Percentiles rank a stretch among this genome's conserved stretches.
These are phyloP conservation scores for Cerastis rubricosa DNA, from an alignment of 2,888 invertebrate genomes.

Conservation along the genomic window DNA sequence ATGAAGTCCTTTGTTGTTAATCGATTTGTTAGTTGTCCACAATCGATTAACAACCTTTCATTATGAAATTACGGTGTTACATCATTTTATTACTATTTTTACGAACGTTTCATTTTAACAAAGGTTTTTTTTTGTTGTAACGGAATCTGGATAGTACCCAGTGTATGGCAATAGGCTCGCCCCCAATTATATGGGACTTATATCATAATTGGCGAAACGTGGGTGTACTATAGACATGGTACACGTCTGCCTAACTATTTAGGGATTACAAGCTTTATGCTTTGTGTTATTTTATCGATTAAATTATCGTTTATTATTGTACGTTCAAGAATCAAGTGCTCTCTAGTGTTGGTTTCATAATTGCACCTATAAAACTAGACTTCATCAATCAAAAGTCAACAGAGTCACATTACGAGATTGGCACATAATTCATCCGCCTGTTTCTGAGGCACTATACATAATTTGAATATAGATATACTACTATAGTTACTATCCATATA, in stretches of 20 bases:
- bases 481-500: background rate
- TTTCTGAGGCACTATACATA: background rate
- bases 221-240: background rate
- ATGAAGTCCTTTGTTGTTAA: slow-evolving; percentile 24
- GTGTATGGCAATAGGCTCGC: background rate
- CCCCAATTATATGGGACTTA: background rate
- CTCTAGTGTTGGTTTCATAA: background rate
- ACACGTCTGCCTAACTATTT: background rate
- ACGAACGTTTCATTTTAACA: background rate
- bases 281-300: background rate
- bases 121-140: background rate
- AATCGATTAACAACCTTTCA: slow-evolving; percentile 7
- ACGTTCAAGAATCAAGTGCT: background rate
- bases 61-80: background rate
- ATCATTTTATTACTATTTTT: background rate
- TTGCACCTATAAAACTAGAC: background rate
- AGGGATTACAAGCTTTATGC: background rate
- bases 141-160: background rate
- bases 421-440: background rate
- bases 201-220: background rate
- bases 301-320: too few species aligned
- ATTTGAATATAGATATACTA: background rate
- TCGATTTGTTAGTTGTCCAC: slow-evolving; percentile 5
- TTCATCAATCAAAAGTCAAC: background rate
- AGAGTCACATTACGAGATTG: background rate